These are phyloP conservation scores for Neolamprologus longior DNA, from an alignment of 2,113 vertebrate species.

Conservation along the genomic window DNA sequence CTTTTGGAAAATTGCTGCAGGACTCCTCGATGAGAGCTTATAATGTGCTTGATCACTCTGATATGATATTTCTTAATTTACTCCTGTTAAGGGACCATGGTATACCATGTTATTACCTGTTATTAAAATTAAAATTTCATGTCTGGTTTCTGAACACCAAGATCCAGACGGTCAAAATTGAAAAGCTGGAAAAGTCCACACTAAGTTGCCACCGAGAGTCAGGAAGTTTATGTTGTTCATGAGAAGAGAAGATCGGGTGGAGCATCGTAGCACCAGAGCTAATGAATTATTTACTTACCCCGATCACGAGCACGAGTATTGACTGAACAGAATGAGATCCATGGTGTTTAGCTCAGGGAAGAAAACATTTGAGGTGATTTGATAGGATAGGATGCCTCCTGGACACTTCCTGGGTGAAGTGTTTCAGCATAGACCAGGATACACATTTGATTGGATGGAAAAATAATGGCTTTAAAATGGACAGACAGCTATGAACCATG, in stretches of 20 bases:
- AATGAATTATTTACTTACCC: background rate
- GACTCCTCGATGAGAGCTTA: background rate
- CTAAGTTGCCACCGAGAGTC: fast-evolving
- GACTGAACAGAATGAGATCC: background rate
- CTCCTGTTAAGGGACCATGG: background rate
- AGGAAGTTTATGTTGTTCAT: background rate
- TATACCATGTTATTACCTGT: background rate
- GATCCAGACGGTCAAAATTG: background rate
- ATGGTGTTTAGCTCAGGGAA: background rate
- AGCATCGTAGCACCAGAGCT: background rate
- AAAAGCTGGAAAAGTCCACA: background rate
- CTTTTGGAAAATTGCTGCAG: background rate
- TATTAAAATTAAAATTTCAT: background rate
- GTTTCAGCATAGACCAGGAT: background rate
- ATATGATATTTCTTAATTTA: background rate
- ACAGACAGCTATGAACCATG: background rate
- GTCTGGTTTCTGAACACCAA: background rate
- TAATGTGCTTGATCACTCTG: background rate
- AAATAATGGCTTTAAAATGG: too few relatives aligned
- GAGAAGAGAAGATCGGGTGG: background rate
- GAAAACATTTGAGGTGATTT: background rate
- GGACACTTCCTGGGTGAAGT: background rate
- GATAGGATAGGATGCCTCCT: background rate
- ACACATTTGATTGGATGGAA: background rate
- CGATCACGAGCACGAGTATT: fast-evolving